Base-by-base conservation (phyloP, 2,113 vertebrate species). In the Pedetes capensis region DNA sequence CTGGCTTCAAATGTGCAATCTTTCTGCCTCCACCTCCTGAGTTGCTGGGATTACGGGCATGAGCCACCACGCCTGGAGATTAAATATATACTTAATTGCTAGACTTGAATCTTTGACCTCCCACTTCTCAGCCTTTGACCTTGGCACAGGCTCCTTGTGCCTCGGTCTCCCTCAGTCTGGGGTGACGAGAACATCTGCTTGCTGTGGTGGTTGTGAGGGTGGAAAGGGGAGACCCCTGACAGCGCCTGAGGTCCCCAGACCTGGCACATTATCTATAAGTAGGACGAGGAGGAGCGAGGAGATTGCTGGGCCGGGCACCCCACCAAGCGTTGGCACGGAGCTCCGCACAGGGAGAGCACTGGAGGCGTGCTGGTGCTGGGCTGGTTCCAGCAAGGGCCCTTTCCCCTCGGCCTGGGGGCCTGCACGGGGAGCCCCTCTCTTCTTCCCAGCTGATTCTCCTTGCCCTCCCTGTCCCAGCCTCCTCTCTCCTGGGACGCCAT, bases 301-400 rank as follows among this genome's bases (percentile, higher is more conserved):
- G 59, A 9, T n/a, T 29, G 25, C 53, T 13, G 32, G 39, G 34
- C n/a, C n/a, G 12, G 3, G 12, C 2, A 25, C 5, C 22, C 32
- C 42, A 42, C 29, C 34, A 42, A 7, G 34, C 2, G 42, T 34
- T 53, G 22, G 55, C 75, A 22, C 25, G 49, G 39, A 71, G 66
- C 4, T 3, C 44, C 23, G 13, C 14, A 16, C 2, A 4, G 10
- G 12, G n/a, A 57, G 1, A 14, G n/a, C 0, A 0, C 3, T n/a
- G 32, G 6, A 68, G 37, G 3, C 13, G 47, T n/a, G 27, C 25
- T 76, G n/a, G n/a, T 9, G 12, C 17, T 0, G 16, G 37, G 18
- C 9, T n/a, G 0, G n/a, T 22, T 29, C 39, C n/a, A 9, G 27
- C 34, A 2, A 32, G 34, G 1, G 16, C 10, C 23, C 42, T 44